phyloP scores from a whole-genome alignment of 2,888 invertebrate genomes.

The Phalera bucephala region DNA sequence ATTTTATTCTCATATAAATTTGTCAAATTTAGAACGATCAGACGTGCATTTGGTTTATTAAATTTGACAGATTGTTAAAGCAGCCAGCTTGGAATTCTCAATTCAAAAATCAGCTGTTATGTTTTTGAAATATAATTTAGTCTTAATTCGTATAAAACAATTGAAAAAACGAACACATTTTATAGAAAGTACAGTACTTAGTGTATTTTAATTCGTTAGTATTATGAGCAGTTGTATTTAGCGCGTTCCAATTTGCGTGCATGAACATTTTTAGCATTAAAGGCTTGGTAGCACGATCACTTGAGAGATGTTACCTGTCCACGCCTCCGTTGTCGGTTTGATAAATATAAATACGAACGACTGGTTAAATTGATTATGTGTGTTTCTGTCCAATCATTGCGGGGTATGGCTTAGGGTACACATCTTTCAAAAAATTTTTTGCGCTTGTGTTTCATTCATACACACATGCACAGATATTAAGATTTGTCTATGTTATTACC shows the following conservation, averaged over 20 bases:
- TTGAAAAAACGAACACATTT: background rate
- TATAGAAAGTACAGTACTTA: background rate
- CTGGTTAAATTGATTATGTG: slow-evolving; percentile 16
- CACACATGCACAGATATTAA: slow-evolving; percentile 23
- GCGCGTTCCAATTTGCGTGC: slow-evolving; percentile 43
- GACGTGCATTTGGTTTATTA: too few species aligned
- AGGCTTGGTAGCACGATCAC: slow-evolving; percentile 57
- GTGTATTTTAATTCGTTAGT: background rate
- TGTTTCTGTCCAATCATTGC: slow-evolving; percentile 63
- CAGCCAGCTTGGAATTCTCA: too few species aligned
- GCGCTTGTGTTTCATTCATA: slow-evolving; percentile 29
- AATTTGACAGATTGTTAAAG: too few species aligned
- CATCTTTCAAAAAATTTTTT: slow-evolving; percentile 71
- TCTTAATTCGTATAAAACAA: background rate
- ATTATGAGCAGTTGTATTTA: background rate
- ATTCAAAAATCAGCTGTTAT: too few species aligned
- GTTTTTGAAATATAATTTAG: background rate
- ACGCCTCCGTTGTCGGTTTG: slow-evolving; percentile 59
- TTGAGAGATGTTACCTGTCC: slow-evolving; percentile 81
- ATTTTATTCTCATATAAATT: too few species aligned
- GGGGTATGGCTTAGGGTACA: slow-evolving; percentile 70
- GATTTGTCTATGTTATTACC: too few species aligned
- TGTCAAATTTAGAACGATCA: too few species aligned
- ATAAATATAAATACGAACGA: slow-evolving; percentile 6
- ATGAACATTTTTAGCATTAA: slow-evolving; percentile 48